A percentile compares a stretch with the other conserved stretches of the same genome.
phyloP scores from a whole-genome alignment of 2,113 vertebrate genomes.

The Triplophysa siluroides region DNA sequence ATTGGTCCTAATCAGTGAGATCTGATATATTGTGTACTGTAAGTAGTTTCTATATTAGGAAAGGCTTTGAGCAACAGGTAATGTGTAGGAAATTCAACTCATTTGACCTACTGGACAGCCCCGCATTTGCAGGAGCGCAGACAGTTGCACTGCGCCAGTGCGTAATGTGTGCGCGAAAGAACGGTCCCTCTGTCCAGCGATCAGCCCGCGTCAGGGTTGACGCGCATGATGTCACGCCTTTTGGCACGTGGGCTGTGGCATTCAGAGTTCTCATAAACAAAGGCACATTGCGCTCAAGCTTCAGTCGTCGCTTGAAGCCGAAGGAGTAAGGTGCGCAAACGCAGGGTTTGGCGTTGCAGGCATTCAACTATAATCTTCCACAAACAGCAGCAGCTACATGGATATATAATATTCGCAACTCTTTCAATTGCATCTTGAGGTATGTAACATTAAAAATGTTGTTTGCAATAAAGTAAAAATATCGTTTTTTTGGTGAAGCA shows the following conservation, averaged over 20 bases:
- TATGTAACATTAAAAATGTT: background rate
- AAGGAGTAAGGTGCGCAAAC: slow-evolving; percentile 11
- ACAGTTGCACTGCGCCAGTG: slow-evolving; percentile 1
- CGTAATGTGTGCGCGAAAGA: slow-evolving; percentile 15
- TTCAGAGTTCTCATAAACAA: slow-evolving; percentile 69
- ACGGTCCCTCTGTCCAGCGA: slow-evolving; percentile 28
- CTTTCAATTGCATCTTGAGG: slow-evolving; percentile 1
- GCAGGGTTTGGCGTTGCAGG: background rate
- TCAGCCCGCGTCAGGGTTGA: slow-evolving; percentile 58
- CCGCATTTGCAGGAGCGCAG: slow-evolving; percentile 2
- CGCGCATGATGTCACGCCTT: slow-evolving; percentile 49
- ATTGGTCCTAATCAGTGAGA: slow-evolving; percentile 3
- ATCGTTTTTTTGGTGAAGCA: background rate
- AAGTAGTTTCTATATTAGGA: slow-evolving; percentile 14
- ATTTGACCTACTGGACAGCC: slow-evolving; percentile 20
- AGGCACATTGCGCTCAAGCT: slow-evolving; percentile 70
- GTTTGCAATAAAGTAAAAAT: background rate
- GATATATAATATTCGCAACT: slow-evolving; percentile 17
- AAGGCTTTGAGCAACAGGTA: background rate
- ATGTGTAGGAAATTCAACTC: slow-evolving; percentile 31
- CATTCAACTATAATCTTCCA: background rate
- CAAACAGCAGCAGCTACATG: slow-evolving; percentile 9
- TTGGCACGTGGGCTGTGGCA: slow-evolving; percentile 59
- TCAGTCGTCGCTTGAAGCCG: slow-evolving; percentile 48
- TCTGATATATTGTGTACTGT: background rate